A percentile compares a stretch with the other conserved stretches of the same genome.
Evolutionary conservation across 2,888 invertebrate genomes (phyloP).

Genomic region (Drosophila paramelanica): DNA sequence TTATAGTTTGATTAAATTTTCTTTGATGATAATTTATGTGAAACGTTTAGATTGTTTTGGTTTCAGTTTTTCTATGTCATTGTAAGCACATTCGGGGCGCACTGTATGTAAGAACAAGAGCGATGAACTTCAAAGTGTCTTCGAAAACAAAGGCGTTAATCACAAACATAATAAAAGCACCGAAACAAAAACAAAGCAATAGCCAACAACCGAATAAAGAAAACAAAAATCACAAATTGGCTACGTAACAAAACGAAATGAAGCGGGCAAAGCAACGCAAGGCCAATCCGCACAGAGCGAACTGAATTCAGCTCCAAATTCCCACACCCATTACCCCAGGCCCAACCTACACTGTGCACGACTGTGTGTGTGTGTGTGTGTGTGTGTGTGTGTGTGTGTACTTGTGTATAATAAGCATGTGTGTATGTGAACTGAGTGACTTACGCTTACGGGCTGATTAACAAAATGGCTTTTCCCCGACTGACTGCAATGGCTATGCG

Average conservation of each 20-base stretch:
- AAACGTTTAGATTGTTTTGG: slow-evolving; percentile 62
- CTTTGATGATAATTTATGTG: slow-evolving; percentile 21
- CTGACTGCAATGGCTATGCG: slow-evolving; percentile 56
- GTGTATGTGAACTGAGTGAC: slow-evolving; percentile 58
- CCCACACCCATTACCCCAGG: slow-evolving; percentile 20
- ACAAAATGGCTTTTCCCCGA: slow-evolving; percentile 70
- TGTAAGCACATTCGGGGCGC: slow-evolving; percentile 59
- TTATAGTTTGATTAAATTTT: slow-evolving; percentile 30
- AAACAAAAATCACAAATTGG: slow-evolving; percentile 27
- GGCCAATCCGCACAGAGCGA: slow-evolving; percentile 33
- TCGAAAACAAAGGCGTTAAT: slow-evolving; percentile 40
- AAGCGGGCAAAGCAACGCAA: slow-evolving; percentile 47
- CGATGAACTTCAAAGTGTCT: slow-evolving; percentile 46
- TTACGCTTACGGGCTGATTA: slow-evolving; percentile 69
- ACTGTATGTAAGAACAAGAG: slow-evolving; percentile 39
- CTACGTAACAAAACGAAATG: slow-evolving; percentile 53
- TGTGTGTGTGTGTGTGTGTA: slow-evolving; percentile 37
- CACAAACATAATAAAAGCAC: slow-evolving; percentile 18
- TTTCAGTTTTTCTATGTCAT: slow-evolving; percentile 30
- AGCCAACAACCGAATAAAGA: slow-evolving; percentile 7
- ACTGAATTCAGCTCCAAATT: slow-evolving; percentile 28
- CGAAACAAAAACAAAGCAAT: slow-evolving; percentile 2
- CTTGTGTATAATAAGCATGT: slow-evolving; percentile 48
- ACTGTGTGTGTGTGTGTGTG: slow-evolving; percentile 24
- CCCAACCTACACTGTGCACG: slow-evolving; percentile 4